Base-by-base conservation (phyloP, 2,888 invertebrate genomes). In the Esperia sulphurella region DNA sequence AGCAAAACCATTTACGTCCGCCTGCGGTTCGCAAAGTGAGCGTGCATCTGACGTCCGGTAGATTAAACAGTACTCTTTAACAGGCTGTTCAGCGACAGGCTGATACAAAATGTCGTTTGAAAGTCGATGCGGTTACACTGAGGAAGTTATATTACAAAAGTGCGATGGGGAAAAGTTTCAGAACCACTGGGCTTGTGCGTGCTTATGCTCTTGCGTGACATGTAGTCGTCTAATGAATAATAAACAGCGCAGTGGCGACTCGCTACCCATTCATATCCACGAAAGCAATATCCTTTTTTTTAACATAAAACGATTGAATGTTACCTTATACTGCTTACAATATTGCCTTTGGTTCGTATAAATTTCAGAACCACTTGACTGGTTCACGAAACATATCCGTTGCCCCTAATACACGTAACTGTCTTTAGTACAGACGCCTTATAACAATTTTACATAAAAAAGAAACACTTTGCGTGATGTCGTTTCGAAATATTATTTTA, bases 211-310 rank as follows among this genome's bases (percentile, higher is more conserved):
- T 85, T 79, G 86, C 87, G 86, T 87, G 87, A 84, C 83, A 77
- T 77, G 80, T 77, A 75, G 72, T 76, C 84, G 79, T 81, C 83
- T 85, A 83, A 86, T 86, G 86, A 86, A 86, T 86, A 87, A 87
- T 86, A 84, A 87, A 84, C 85, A 83, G 83, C 73, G 69, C 75
- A 64, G 75, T 76, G 81, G 81, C 76, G 79, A 82, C 75, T 80
- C 73, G 77, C 79, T 77, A 76, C 83, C 85, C 86, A 83, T 83
- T 86, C 86, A 83, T 83, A 84, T 75, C 83, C 81, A 83, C 74
- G 72, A 78, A 82, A 69, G 74, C 75, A 75, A 80, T 85, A 81
- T 76, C 76, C 75, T 76, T 81, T 51, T n/a, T 79, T 81, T 71
- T 67, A 21, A 76, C 72, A 78, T 79, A 70, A 79, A 81, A 70